phyloP scores from a whole-genome alignment of 2,113 vertebrate genomes.

The Hippolais icterina region DNA sequence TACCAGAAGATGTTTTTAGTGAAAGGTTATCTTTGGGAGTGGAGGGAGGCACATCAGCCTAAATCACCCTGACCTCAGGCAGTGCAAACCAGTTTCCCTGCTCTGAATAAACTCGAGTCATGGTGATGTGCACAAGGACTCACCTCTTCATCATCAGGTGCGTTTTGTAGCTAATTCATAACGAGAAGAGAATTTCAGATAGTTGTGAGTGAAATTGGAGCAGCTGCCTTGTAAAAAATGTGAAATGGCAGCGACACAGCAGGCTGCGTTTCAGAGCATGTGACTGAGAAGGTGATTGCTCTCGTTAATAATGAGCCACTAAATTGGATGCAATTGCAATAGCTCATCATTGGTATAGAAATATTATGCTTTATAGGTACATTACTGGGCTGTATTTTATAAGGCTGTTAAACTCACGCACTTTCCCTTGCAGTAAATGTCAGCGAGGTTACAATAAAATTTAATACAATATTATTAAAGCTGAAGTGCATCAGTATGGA shows the following conservation, averaged over 20 bases:
- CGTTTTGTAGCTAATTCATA: background rate
- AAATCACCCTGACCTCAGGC: background rate
- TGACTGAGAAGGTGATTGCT: conserved; percentile 53
- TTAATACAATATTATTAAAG: conserved; percentile 64
- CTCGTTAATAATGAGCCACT: conserved; percentile 56
- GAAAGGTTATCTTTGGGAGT: background rate
- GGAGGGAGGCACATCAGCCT: background rate
- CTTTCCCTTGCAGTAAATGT: conserved; percentile 58
- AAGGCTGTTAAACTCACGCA: conserved; percentile 51
- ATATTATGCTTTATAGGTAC: conserved; percentile 64
- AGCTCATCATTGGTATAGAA: conserved; percentile 56
- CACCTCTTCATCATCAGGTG: background rate
- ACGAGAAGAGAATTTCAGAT: background rate
- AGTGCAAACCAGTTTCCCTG: background rate
- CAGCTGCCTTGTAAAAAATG: conserved; percentile 48
- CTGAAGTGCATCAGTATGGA: conserved; percentile 55
- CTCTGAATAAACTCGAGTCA: background rate
- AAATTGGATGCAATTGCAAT: conserved; percentile 64
- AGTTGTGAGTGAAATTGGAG: background rate
- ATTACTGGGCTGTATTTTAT: conserved; percentile 62
- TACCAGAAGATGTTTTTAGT: background rate
- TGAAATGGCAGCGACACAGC: background rate
- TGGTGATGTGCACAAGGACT: background rate
- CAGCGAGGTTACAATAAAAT: conserved; percentile 60
- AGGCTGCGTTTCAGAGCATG: background rate